Evolutionary conservation across 1,140 invertebrate species (phyloP).

Genomic region (Callitettix versicolor): DNA sequence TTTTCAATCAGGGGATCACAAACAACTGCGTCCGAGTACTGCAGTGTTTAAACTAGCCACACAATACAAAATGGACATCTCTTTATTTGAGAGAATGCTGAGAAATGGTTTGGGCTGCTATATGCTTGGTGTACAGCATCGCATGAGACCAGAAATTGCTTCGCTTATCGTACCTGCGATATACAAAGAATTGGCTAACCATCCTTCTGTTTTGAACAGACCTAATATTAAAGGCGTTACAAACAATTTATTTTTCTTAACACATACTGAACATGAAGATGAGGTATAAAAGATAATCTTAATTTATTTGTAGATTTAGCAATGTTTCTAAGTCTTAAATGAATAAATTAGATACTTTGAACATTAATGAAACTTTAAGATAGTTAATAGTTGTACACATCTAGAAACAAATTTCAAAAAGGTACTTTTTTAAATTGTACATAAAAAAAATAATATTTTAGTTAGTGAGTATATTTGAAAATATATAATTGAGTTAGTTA

Average conservation of each 20-base stretch:
- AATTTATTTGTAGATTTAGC: too few relatives aligned
- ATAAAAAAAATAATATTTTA: too few relatives aligned
- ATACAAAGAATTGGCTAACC: conserved; percentile 44
- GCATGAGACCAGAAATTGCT: conserved; percentile 55
- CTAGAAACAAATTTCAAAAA: too few relatives aligned
- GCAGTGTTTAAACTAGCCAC: conserved; percentile 45
- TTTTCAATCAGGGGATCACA: conserved; percentile 56
- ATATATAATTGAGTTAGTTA: too few relatives aligned
- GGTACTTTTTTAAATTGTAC: too few relatives aligned
- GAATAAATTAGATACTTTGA: too few relatives aligned
- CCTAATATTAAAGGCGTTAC: conserved; percentile 38
- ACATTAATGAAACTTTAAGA: too few relatives aligned
- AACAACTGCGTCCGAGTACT: conserved; percentile 57
- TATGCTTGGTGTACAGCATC: conserved; percentile 46
- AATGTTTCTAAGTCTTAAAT: too few relatives aligned
- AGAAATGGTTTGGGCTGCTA: conserved; percentile 42
- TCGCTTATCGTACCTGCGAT: conserved; percentile 47
- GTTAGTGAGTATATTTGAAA: too few relatives aligned
- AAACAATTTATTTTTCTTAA: conserved; percentile 48
- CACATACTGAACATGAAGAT: conserved; percentile 42
- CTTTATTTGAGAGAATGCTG: conserved; percentile 65
- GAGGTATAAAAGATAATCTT: conserved; percentile 22
- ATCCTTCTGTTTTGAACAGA: conserved; percentile 40
- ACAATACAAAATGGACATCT: conserved; percentile 52
- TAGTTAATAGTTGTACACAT: too few relatives aligned